A percentile compares a stretch with the other conserved stretches of the same genome.
These are phyloP conservation scores for Rhynchonema sp. DNA, from an alignment of 2,888 invertebrate genomes.

Conservation along the genomic window DNA sequence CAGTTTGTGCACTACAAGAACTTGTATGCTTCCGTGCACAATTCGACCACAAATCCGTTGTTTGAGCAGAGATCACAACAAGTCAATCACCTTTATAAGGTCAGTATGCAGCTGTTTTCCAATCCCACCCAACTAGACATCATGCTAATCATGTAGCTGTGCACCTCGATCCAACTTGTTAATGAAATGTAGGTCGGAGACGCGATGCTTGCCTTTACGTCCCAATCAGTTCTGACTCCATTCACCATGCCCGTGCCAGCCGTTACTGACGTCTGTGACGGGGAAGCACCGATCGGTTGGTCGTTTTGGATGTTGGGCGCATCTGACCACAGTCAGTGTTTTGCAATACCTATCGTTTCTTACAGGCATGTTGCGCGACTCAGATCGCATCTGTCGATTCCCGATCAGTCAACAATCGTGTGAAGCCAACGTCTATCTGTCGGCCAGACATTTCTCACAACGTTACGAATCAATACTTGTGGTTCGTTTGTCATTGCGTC, in stretches of 20 bases:
- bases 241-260: neutral
- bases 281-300: neutral
- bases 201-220: neutral
- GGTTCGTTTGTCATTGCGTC: too few relatives aligned
- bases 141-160: too few relatives aligned
- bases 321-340: too few relatives aligned
- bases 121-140: too few relatives aligned
- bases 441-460: neutral
- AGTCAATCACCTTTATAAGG: neutral
- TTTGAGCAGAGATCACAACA: too few relatives aligned
- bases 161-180: too few relatives aligned
- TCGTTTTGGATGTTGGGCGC: too few relatives aligned
- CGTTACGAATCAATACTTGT: neutral
- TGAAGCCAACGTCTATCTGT: neutral
- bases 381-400: neutral
- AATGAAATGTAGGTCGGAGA: too few relatives aligned
- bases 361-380: neutral
- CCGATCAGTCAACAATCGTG: neutral
- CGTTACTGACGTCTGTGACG: neutral
- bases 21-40: neutral
- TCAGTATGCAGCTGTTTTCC: too few relatives aligned
- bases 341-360: neutral
- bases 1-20: neutral
- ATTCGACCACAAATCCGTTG: neutral
- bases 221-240: neutral